A percentile compares a stretch with the other conserved stretches of the same genome.
phyloP scores from a whole-genome alignment of 2,113 vertebrate species.

The Tursiops truncatus region DNA sequence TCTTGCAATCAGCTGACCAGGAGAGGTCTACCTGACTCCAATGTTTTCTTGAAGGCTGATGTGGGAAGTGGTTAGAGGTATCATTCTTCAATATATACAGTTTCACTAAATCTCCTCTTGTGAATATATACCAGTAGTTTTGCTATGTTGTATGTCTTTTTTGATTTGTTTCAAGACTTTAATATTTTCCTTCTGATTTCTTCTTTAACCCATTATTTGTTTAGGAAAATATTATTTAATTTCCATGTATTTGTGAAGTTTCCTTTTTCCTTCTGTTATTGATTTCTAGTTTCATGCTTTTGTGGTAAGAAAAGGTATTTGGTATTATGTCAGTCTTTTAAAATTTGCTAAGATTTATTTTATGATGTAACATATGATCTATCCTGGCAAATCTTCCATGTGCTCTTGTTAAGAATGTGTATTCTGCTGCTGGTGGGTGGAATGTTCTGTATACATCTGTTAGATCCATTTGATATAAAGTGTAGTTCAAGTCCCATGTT shows the following conservation, averaged over 20 bases:
- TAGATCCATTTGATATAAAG: neutral
- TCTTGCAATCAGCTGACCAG: neutral
- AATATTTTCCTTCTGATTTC: neutral
- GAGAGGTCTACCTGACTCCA: neutral
- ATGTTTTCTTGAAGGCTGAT: neutral
- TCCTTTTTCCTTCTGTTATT: neutral
- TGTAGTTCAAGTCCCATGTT: neutral
- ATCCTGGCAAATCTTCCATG: neutral
- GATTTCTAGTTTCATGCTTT: neutral
- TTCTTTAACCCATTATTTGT: neutral
- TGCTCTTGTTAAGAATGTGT: neutral
- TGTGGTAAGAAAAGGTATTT: neutral
- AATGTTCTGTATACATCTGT: neutral
- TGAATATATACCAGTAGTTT: neutral
- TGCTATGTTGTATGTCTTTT: neutral
- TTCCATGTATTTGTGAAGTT: neutral
- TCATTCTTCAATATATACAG: neutral
- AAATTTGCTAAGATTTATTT: neutral
- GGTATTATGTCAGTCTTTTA: neutral
- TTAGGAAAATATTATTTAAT: neutral
- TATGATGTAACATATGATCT: neutral
- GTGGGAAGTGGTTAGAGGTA: neutral
- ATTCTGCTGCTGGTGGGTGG: neutral
- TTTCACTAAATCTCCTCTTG: neutral
- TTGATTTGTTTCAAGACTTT: neutral